Evolutionary conservation across 1,140 invertebrate genomes (phyloP).

Genomic region (Megalonaias nervosa): DNA sequence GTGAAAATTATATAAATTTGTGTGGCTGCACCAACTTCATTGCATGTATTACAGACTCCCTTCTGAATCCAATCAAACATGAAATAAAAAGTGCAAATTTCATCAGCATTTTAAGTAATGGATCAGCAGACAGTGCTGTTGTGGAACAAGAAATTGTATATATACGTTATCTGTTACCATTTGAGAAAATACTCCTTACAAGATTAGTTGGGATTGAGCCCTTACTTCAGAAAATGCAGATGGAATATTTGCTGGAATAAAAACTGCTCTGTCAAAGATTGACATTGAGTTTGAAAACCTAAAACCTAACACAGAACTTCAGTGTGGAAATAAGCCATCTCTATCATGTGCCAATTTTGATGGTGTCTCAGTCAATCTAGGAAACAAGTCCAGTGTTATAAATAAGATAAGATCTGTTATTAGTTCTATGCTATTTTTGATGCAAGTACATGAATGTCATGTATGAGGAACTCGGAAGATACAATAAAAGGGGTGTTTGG

Average conservation of each 20-base stretch:
- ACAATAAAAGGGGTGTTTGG: conserved; percentile 24
- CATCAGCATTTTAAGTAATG: conserved; percentile 1
- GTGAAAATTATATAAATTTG: neutral
- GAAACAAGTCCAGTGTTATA: conserved; percentile 17
- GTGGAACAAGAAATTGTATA: conserved; percentile 20
- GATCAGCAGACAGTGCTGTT: conserved; percentile 10
- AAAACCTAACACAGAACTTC: neutral
- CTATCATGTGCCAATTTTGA: conserved; percentile 21
- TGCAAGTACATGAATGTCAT: conserved; percentile 7
- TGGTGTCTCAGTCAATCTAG: conserved; percentile 24
- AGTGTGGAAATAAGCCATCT: neutral
- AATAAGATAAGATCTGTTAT: conserved; percentile 5
- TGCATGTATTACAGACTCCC: neutral
- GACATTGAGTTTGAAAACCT: conserved; percentile 5
- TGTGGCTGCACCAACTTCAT: neutral
- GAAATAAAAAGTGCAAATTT: no score
- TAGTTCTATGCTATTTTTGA: conserved; percentile 15
- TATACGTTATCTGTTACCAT: no score
- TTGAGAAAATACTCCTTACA: conserved; percentile 10
- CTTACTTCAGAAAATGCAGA: neutral
- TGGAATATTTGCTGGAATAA: neutral
- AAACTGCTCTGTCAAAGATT: conserved; percentile 1
- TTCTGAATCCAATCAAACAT: no score
- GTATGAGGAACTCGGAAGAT: conserved; percentile 4
- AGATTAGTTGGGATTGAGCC: conserved; percentile 6